These are phyloP conservation scores for Diploscapter pachys DNA, from an alignment of 1,140 invertebrate species.

Conservation along the genomic window DNA sequence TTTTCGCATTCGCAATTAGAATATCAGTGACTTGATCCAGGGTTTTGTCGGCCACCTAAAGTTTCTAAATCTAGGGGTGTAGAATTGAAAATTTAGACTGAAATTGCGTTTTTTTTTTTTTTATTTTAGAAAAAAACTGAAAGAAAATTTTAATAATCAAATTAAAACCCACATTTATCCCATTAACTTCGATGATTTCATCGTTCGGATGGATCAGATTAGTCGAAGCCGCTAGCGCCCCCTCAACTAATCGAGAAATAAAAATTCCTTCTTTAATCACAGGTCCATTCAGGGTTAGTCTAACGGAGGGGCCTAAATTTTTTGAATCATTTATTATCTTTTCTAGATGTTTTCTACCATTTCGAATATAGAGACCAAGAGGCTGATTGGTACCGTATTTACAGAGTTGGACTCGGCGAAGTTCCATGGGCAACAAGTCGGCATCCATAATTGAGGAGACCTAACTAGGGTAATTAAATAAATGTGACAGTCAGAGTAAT, in stretches of 20 bases:
- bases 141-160: too few species aligned
- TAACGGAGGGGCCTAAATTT: not conserved
- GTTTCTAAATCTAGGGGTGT: too few species aligned
- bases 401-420: conserved; percentile 83
- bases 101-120: too few species aligned
- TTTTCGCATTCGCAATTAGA: conserved; percentile 98
- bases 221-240: conserved; percentile 78
- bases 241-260: conserved; percentile 69
- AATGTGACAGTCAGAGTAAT: not conserved
- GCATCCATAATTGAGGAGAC: conserved; percentile 96
- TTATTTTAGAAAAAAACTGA: too few species aligned
- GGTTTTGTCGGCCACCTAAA: conserved; percentile 71
- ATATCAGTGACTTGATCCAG: conserved; percentile 98
- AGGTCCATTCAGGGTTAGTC: conserved; percentile 2
- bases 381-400: conserved; percentile 78
- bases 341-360: conserved; percentile 47
- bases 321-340: not conserved
- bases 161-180: conserved; percentile 19
- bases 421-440: conserved; percentile 92
- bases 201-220: conserved; percentile 93
- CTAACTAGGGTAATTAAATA: not conserved
- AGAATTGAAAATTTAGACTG: too few species aligned
- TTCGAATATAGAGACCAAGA: conserved; percentile 68
- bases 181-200: conserved; percentile 87
- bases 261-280: conserved; percentile 31